Conservation (phyloP, 2,888 invertebrate species). For the Phalera bucephala region DNA sequence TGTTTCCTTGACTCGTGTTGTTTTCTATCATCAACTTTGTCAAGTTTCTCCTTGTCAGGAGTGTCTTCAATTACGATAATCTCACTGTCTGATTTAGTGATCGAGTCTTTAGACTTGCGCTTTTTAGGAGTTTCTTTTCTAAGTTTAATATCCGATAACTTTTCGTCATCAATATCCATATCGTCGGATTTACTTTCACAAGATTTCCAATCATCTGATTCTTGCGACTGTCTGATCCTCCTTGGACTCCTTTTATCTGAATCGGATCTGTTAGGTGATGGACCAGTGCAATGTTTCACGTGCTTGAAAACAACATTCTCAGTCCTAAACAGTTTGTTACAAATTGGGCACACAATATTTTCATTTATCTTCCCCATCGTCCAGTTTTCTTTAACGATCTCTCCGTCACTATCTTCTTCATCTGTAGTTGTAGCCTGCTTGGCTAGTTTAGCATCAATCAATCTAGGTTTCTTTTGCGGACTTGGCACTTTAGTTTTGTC, state of each 20-base stretch:
- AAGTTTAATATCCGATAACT: conserved; percentile 29
- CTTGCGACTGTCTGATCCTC: conserved; percentile 51
- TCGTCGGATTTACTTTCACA: conserved; percentile 50
- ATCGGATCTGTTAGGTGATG: conserved; percentile 71
- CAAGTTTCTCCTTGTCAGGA: conserved; percentile 41
- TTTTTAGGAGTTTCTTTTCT: conserved; percentile 43
- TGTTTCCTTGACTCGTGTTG: conserved; percentile 42
- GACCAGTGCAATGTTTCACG: conserved; percentile 77
- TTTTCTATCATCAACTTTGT: conserved; percentile 38
- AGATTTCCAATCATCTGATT: conserved; percentile 57
- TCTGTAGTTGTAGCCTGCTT: conserved; percentile 38
- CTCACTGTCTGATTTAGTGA: conserved; percentile 45
- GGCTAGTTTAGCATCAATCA: conserved; percentile 51
- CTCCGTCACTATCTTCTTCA: conserved; percentile 57
- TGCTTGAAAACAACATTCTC: conserved; percentile 80
- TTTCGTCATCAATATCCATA: conserved; percentile 49
- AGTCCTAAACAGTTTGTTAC: conserved; percentile 73
- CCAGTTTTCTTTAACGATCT: conserved; percentile 71
- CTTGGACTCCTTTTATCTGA: conserved; percentile 62
- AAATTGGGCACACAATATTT: conserved; percentile 77
- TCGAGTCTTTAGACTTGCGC: conserved; percentile 52
- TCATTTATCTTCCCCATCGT: conserved; percentile 81
- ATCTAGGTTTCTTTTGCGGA: conserved; percentile 64
- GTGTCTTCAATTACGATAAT: conserved; percentile 62
- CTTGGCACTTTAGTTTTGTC: conserved; percentile 47